Base-by-base conservation (phyloP, 2,113 vertebrate genomes). In the Halcyon malimbica region DNA sequence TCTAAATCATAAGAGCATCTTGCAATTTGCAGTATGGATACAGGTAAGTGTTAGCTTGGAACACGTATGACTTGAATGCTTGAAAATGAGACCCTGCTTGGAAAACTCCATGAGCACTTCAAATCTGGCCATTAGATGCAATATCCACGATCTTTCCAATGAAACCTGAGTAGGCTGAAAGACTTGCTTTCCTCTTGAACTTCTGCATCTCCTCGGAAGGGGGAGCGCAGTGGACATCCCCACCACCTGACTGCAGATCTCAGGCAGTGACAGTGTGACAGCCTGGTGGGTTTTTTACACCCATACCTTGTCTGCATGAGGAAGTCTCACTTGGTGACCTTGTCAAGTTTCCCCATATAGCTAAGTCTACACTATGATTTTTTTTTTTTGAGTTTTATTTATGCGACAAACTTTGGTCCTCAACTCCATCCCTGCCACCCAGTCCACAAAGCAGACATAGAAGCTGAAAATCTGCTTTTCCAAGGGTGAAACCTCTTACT, bases 371-470 rank as follows among this genome's bases (percentile, higher is more conserved):
- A 0, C 11, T 50, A 37, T 16, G 14, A 35, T 20, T 25, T 39
- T 69, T 54, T 69, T 54, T 50, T 73, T 85, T 73, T 12, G 16
- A 48, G 23, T 56, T 67, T 86, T 51, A 17, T n/a, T 70, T 59
- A 21, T 3, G 42, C 28, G 53, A 71, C 2, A 3, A 67, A 13
- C 31, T 89, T 69, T 37, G 20, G 11, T 84, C 31, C 42, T 50
- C 0, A 0, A 9, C 9, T 21, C 13, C 31, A 28, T 9, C 5
- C 5, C 25, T 11, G 6, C 12, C 39, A 33, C 2, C 0, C 28
- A 75, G 37, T 42, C 51, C 23, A 46, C 46, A 67, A 63, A 91
- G 35, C n/a, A 75, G 73, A 57, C 2, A 19, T 3, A 67, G 31
- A 46, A 83, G 37, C 41, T n/a, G 28, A 69, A 95, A 81, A 70